These are phyloP conservation scores for Hoplodrina ambigua DNA, from an alignment of 2,888 invertebrate species.

Conservation along the genomic window DNA sequence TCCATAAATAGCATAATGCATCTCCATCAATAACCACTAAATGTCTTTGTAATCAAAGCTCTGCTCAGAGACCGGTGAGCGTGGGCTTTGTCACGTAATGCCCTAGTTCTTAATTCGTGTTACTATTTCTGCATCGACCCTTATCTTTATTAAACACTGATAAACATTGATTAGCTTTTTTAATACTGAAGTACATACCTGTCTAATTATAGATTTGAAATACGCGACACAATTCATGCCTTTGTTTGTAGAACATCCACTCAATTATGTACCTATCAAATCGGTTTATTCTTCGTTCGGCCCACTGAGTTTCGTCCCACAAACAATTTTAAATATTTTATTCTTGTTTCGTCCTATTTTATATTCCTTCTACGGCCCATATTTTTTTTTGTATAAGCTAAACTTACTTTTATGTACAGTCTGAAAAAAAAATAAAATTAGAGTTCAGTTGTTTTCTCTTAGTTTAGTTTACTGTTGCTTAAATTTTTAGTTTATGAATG, in stretches of 20 bases:
- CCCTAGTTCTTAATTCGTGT: conserved; percentile 44
- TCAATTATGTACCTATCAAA: not conserved
- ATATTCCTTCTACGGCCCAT: too few relatives aligned
- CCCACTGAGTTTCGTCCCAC: too few relatives aligned
- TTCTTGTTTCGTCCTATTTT: too few relatives aligned
- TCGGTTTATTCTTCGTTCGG: too few relatives aligned
- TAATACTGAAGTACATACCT: conserved; percentile 32
- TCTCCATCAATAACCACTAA: not conserved
- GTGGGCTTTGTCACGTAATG: conserved; percentile 64
- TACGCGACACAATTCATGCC: conserved; percentile 36
- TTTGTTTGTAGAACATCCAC: conserved; percentile 31
- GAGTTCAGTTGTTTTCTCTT: too few relatives aligned
- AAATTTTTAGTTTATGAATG: too few relatives aligned
- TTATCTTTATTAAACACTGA: conserved; percentile 53
- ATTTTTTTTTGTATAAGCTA: too few relatives aligned
- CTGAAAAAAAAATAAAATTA: too few relatives aligned
- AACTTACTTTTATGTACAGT: too few relatives aligned
- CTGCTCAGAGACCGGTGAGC: conserved; percentile 26
- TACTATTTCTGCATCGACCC: conserved; percentile 52
- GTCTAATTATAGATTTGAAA: conserved; percentile 51
- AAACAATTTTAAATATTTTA: too few relatives aligned
- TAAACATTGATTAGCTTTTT: conserved; percentile 55
- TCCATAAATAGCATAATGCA: conserved; percentile 4
- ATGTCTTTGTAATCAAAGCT: conserved; percentile 11
- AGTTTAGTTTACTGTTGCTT: too few relatives aligned